A percentile compares a stretch with the other conserved stretches of the same genome.
Conservation (phyloP, 2,797 vertebrate genomes). For the Selene dorsalis region DNA sequence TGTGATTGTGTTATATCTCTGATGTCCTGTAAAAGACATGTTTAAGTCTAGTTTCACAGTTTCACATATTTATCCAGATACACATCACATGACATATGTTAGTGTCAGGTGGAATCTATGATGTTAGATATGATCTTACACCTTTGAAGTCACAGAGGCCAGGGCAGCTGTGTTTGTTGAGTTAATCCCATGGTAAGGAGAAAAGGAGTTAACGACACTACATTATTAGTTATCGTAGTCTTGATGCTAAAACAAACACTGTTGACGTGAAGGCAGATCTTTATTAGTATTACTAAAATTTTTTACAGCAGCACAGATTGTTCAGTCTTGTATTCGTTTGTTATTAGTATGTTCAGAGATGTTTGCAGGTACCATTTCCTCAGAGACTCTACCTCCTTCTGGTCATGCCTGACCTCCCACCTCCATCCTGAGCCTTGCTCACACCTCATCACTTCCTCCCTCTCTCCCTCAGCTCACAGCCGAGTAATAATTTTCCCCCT, state of each 20-base stretch:
- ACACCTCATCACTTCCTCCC: slow-evolving; percentile 64
- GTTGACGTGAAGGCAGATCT: neutral
- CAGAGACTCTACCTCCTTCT: slow-evolving; percentile 16
- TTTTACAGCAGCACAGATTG: neutral
- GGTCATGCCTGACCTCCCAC: slow-evolving; percentile 49
- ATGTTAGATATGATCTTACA: neutral
- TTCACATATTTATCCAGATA: neutral
- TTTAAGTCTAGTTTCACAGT: neutral
- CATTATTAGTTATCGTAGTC: neutral
- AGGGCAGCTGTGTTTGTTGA: neutral
- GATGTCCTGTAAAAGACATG: neutral
- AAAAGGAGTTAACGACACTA: neutral
- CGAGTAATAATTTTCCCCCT: slow-evolving; percentile 63
- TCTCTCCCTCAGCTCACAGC: slow-evolving; percentile 58
- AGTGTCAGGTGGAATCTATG: neutral
- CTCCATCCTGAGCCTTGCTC: slow-evolving; percentile 37
- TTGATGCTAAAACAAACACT: neutral
- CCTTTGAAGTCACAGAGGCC: neutral
- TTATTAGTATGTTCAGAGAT: neutral
- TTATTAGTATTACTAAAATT: neutral
- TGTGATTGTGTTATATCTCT: neutral
- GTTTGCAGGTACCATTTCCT: slow-evolving; percentile 9
- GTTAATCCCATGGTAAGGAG: neutral
- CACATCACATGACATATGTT: neutral
- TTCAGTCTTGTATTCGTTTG: neutral